Conservation (phyloP, 1,140 invertebrate species). For the Conus betulinus region DNA sequence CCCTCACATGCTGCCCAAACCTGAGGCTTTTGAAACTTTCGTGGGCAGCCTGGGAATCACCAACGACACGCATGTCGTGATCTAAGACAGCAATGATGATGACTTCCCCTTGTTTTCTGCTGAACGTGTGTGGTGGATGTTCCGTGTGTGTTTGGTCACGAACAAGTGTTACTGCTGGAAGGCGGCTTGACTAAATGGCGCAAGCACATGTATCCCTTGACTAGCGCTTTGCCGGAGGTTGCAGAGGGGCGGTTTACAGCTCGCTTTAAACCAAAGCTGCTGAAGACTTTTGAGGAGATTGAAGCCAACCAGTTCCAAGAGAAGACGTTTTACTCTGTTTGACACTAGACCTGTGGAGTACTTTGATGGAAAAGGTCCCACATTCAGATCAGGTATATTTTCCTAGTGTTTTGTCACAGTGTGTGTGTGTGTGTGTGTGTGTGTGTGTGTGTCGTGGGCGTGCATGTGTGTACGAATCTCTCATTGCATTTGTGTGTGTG, state of each 20-base stretch:
- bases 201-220: conserved; percentile 43
- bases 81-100: conserved; percentile 69
- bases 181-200: conserved; percentile 70
- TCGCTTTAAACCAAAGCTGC: conserved; percentile 48
- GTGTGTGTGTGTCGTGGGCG: no score
- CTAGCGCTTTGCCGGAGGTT: conserved; percentile 36
- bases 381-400: conserved; percentile 66
- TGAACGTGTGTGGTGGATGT: conserved; percentile 72
- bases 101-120: conserved; percentile 68
- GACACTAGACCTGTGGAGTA: conserved; percentile 67
- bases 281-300: conserved; percentile 68
- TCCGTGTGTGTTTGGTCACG: conserved; percentile 68
- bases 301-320: conserved; percentile 48
- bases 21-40: conserved; percentile 65
- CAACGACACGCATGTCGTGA: conserved; percentile 69
- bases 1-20: conserved; percentile 65
- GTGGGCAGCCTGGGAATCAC: conserved; percentile 70
- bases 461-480: no score
- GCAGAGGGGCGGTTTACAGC: conserved; percentile 54
- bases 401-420: not conserved
- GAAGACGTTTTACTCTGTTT: conserved; percentile 54
- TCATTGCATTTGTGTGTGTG: no score
- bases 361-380: conserved; percentile 66
- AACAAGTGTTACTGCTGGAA: conserved; percentile 66
- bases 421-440: no score